Base-by-base conservation (phyloP, 1,140 invertebrate species). In the Neodiprion fabricii region DNA sequence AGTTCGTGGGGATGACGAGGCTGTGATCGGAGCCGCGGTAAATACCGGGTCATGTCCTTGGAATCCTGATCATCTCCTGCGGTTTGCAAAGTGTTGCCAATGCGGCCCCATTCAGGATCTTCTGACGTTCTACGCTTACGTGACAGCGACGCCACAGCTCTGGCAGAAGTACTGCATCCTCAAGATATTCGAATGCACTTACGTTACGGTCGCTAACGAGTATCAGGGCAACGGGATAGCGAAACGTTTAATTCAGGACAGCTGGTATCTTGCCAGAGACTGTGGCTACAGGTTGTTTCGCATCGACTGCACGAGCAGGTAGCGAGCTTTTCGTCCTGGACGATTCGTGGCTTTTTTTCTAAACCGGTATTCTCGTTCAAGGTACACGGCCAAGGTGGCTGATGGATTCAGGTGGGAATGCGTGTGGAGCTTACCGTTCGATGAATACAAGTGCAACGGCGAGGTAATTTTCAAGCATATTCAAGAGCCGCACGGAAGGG, bases 231-330 rank as follows among this genome's bases (percentile, higher is more conserved):
- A 79, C 47, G 86, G 87, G 8, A 74, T 90, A 10, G 87, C 79
- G 0, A 79, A 50, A 50, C 80, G 82, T 71, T 79, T 90, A 70
- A 72, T 89, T 5, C 40, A 78, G 17, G 82, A 88, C 53, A 88
- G 88, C 28, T 87, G 84, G 81, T 67, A 80, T 48, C 78, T 88
- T 48, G 88, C 85, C 23, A 78, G 84, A 17, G 86, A 90, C 75
- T 83, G 83, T 67, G 83, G 83, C 10, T 88, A 82, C 79, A 75
- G 79, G 61, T 74, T 88, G 71, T 84, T 90, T 71, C 80, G 86
- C 66, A 79, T 89, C 50, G 85, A 89, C 77, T 88, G 89, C 61
- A 87, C 81, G n/a, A 89, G 79, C 81, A 80, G 70, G 81, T 86
- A 66, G 74, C 68, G 9, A 50, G 47, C 21, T 4, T 23, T 49